Evolutionary conservation across 2,797 vertebrate species (phyloP).

Genomic region (Darevskia mixta): DNA sequence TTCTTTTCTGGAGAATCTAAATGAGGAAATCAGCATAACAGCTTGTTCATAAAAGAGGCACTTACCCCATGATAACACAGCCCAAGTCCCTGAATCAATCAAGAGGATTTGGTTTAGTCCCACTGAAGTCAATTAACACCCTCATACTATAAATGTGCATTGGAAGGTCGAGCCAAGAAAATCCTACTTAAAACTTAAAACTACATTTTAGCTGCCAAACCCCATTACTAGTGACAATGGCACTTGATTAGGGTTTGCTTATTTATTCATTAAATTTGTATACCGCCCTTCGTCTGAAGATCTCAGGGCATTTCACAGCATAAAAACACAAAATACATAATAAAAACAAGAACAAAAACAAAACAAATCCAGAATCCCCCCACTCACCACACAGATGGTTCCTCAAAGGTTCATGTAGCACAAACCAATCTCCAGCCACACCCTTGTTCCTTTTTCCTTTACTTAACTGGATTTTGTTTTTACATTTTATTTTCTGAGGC

Average conservation of each 20-base stretch:
- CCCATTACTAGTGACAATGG: not conserved
- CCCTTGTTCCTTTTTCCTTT: not conserved
- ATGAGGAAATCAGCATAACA: not conserved
- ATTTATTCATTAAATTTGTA: too few species aligned
- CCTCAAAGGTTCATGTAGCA: not conserved
- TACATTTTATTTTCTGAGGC: not conserved
- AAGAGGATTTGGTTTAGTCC: not conserved
- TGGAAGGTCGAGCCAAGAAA: not conserved
- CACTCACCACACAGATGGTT: not conserved
- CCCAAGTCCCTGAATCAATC: not conserved
- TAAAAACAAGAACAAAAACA: too few species aligned
- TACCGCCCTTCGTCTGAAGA: too few species aligned
- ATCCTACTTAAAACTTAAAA: not conserved
- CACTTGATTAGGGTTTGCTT: not conserved
- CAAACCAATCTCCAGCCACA: not conserved
- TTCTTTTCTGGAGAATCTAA: not conserved
- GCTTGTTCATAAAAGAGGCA: slow-evolving; percentile 2
- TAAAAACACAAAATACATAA: too few species aligned
- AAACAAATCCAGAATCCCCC: too few species aligned
- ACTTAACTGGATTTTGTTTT: not conserved
- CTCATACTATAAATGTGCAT: not conserved
- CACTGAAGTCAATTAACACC: slow-evolving; percentile 1
- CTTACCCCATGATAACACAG: not conserved
- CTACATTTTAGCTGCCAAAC: not conserved
- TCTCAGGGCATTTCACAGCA: too few species aligned